phyloP scores from a whole-genome alignment of 2,888 invertebrate species.

The Plagiodera versicolora region DNA sequence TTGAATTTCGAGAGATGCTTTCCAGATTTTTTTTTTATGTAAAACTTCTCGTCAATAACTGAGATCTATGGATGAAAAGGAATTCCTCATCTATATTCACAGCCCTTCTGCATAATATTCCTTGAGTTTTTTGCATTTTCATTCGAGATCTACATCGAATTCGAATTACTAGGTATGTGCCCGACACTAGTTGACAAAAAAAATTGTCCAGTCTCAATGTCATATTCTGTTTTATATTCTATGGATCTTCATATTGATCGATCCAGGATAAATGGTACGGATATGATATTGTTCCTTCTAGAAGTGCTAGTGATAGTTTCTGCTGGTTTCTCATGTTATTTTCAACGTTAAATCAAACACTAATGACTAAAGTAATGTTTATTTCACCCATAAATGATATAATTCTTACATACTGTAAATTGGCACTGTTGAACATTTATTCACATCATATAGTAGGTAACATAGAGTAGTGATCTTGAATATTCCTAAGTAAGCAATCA shows the following conservation, averaged over 20 bases:
- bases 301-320: no score
- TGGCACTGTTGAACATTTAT: conserved; percentile 33
- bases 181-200: no score
- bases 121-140: neutral
- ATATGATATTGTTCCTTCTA: no score
- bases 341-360: neutral
- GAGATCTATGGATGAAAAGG: neutral
- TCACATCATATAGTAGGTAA: conserved; percentile 26
- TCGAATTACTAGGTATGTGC: neutral
- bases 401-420: conserved; percentile 29
- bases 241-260: no score
- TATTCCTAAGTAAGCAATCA: conserved; percentile 11
- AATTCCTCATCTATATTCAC: neutral
- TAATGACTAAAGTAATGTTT: conserved; percentile 15
- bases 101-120: neutral
- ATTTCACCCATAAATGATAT: conserved; percentile 16
- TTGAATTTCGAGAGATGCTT: neutral
- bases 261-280: no score
- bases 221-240: no score
- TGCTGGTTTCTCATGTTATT: no score
- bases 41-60: neutral
- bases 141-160: neutral
- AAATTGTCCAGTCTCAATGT: no score
- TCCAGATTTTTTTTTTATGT: no score
- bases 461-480: conserved; percentile 20